Evolutionary conservation across 2,113 vertebrate species (phyloP).

Genomic region (Podiceps cristatus): DNA sequence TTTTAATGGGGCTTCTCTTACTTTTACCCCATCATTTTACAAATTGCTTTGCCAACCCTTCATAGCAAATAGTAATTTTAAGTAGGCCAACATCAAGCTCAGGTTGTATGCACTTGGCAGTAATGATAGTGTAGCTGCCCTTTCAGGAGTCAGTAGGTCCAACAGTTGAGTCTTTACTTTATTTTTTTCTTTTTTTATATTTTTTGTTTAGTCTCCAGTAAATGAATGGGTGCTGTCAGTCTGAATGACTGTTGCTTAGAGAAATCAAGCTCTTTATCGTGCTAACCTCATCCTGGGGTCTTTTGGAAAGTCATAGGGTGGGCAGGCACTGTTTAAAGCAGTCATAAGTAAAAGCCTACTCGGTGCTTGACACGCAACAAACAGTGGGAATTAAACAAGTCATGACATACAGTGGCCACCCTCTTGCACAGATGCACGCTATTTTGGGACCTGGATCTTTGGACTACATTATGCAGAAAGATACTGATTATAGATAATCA

Average conservation of each 20-base stretch:
- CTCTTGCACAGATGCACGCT: not conserved
- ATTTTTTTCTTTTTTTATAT: slow-evolving; percentile 48
- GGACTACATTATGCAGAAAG: not conserved
- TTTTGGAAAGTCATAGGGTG: slow-evolving; percentile 55
- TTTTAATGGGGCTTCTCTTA: slow-evolving; percentile 65
- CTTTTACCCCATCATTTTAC: slow-evolving; percentile 77
- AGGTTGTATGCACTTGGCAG: slow-evolving; percentile 72
- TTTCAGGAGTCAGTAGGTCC: slow-evolving; percentile 76
- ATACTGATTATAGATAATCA: not conserved
- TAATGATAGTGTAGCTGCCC: slow-evolving; percentile 77
- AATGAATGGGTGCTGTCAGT: slow-evolving; percentile 72
- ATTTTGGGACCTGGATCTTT: not conserved
- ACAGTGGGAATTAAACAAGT: not conserved
- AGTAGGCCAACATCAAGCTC: slow-evolving; percentile 69
- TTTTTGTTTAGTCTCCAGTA: slow-evolving; percentile 70
- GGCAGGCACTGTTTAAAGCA: slow-evolving; percentile 68
- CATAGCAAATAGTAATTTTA: slow-evolving; percentile 83
- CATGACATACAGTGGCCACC: not conserved
- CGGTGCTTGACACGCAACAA: not conserved
- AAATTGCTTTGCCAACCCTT: slow-evolving; percentile 79
- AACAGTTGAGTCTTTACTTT: slow-evolving; percentile 74
- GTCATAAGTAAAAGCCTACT: slow-evolving; percentile 55
- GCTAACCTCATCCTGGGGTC: slow-evolving; percentile 64
- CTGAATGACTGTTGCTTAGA: slow-evolving; percentile 71
- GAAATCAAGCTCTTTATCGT: slow-evolving; percentile 61